Percentiles rank a stretch among this genome's conserved stretches.
phyloP scores from a whole-genome alignment of 2,888 invertebrate species.

The Drosophila vallismaia region DNA sequence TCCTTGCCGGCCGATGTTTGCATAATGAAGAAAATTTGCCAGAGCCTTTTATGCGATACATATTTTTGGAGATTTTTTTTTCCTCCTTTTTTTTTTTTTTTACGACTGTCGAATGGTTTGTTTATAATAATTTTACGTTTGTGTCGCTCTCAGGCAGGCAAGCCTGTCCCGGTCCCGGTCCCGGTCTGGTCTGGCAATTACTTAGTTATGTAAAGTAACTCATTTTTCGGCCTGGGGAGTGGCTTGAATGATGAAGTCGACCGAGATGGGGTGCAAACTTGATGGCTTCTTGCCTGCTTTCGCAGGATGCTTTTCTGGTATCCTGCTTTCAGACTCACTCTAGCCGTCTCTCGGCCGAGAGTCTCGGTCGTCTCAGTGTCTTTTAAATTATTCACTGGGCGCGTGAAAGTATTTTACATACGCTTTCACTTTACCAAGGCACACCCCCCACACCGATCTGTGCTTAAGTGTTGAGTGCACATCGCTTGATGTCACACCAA shows the following conservation, averaged over 20 bases:
- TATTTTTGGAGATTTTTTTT: constrained; percentile 1
- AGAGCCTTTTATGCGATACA: constrained; percentile 61
- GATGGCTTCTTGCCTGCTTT: constrained; percentile 25
- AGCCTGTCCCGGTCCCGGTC: neutral
- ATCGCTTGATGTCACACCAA: constrained; percentile 53
- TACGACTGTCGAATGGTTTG: constrained; percentile 71
- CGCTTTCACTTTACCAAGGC: constrained; percentile 58
- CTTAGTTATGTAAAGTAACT: constrained; percentile 78
- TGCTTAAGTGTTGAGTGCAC: constrained; percentile 66
- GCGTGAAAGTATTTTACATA: constrained; percentile 74
- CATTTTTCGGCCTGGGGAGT: constrained; percentile 58
- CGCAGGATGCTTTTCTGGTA: neutral
- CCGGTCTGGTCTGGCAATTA: constrained; percentile 64
- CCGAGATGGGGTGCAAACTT: constrained; percentile 50
- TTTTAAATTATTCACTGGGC: constrained; percentile 68
- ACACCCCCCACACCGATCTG: constrained; percentile 9
- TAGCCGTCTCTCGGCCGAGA: neutral
- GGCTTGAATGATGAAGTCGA: constrained; percentile 42
- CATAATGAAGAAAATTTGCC: constrained; percentile 72
- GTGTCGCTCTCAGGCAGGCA: constrained; percentile 51
- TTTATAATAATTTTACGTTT: constrained; percentile 79
- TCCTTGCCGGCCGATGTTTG: constrained; percentile 48
- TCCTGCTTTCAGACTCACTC: neutral
- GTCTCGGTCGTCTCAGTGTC: constrained; percentile 5
- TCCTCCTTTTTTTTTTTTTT: constrained; percentile 22